Evolutionary conservation across 1,140 invertebrate genomes (phyloP).

Genomic region (Dysdera silvatica): DNA sequence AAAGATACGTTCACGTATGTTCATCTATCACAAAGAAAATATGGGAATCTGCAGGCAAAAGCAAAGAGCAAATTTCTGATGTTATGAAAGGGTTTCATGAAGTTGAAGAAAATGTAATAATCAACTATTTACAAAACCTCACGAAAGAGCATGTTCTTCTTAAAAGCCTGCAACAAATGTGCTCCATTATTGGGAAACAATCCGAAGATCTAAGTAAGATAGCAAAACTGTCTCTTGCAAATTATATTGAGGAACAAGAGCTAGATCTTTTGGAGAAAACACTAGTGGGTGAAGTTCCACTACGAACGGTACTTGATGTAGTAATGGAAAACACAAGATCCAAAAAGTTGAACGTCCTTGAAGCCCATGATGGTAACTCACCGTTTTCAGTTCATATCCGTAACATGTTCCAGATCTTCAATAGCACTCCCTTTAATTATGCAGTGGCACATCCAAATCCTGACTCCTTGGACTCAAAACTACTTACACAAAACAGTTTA

Average conservation of each 20-base stretch:
- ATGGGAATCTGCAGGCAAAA: slow-evolving; percentile 31
- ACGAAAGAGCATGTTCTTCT: slow-evolving; percentile 18
- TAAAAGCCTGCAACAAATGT: slow-evolving; percentile 15
- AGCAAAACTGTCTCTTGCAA: slow-evolving; percentile 18
- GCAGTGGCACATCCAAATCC: slow-evolving; percentile 38
- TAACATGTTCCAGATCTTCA: slow-evolving; percentile 37
- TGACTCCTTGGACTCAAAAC: slow-evolving; percentile 38
- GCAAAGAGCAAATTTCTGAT: slow-evolving; percentile 24
- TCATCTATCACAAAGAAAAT: slow-evolving; percentile 35
- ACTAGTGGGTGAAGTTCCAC: slow-evolving; percentile 18
- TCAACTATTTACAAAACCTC: slow-evolving; percentile 19
- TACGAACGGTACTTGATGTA: slow-evolving; percentile 57
- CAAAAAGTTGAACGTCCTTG: slow-evolving; percentile 64
- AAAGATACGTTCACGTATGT: slow-evolving; percentile 34
- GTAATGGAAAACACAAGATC: slow-evolving; percentile 68
- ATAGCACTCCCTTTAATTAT: slow-evolving; percentile 45
- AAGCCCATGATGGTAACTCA: slow-evolving; percentile 49
- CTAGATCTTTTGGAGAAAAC: slow-evolving; percentile 18
- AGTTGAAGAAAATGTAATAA: slow-evolving; percentile 15
- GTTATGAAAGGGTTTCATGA: slow-evolving; percentile 32
- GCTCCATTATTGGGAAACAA: slow-evolving; percentile 9
- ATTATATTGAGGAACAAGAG: slow-evolving; percentile 16
- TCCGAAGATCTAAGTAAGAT: slow-evolving; percentile 10
- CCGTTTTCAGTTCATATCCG: slow-evolving; percentile 36
- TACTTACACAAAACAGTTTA: slow-evolving; percentile 38